phyloP scores from a whole-genome alignment of 2,888 invertebrate species.

The Hirtodrosophila trivittata region DNA sequence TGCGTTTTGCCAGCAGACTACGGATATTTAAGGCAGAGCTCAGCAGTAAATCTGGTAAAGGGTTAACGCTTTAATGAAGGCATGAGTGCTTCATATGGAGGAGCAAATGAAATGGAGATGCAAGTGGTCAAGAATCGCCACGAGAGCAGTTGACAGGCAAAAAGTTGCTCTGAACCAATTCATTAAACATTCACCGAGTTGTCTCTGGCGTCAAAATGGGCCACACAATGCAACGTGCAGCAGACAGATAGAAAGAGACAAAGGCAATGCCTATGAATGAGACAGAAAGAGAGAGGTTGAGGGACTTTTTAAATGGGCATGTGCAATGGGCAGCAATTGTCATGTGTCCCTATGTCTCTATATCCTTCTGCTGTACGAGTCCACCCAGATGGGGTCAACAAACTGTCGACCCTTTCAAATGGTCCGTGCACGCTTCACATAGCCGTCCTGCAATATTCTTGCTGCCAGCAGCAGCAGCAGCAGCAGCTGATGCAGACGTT shows the following conservation, averaged over 20 bases:
- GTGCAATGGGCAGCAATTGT: slow-evolving; percentile 53
- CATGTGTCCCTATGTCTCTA: slow-evolving; percentile 19
- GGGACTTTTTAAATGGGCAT: slow-evolving; percentile 17
- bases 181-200: slow-evolving; percentile 69
- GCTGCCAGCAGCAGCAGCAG: slow-evolving; percentile 27
- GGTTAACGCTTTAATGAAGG: slow-evolving; percentile 32
- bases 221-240: slow-evolving; percentile 51
- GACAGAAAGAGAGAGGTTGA: slow-evolving; percentile 13
- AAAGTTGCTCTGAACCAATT: slow-evolving; percentile 67
- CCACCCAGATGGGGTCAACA: slow-evolving; percentile 55
- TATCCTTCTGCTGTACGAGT: slow-evolving; percentile 19
- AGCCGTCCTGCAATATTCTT: slow-evolving; percentile 9
- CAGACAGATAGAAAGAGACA: slow-evolving; percentile 11
- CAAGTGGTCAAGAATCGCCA: slow-evolving; percentile 38
- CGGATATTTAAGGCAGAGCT: slow-evolving; percentile 10
- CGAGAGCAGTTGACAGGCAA: slow-evolving; percentile 37
- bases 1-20: slow-evolving; percentile 60
- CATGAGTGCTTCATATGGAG: slow-evolving; percentile 35
- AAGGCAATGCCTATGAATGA: slow-evolving; percentile 6
- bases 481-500: slow-evolving; percentile 26
- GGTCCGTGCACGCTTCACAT: slow-evolving; percentile 35
- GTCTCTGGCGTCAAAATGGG: slow-evolving; percentile 62
- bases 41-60: slow-evolving; percentile 15
- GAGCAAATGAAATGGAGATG: slow-evolving; percentile 31
- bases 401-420: slow-evolving; percentile 57